Conservation (phyloP, 2,113 vertebrate species). For the Stigmatopora nigra region DNA sequence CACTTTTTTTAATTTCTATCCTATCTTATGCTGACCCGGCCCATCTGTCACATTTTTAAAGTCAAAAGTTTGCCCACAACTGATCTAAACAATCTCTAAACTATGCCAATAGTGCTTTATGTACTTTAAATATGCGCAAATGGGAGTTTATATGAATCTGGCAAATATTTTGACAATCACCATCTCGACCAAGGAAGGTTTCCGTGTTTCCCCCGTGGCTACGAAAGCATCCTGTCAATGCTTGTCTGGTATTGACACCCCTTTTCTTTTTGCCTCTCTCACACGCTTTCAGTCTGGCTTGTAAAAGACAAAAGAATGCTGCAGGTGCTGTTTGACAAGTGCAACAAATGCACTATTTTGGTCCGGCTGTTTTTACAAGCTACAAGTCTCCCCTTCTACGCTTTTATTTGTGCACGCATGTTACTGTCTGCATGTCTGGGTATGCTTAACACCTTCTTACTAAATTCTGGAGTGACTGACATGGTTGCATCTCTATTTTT, state of each 20-base stretch:
- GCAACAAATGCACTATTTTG: conserved; percentile 46
- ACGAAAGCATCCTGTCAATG: conserved; percentile 40
- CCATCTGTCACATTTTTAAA: too few relatives aligned
- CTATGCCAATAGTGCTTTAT: too few relatives aligned
- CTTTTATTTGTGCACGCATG: conserved; percentile 30
- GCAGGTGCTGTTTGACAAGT: conserved; percentile 61
- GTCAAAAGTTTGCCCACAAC: too few relatives aligned
- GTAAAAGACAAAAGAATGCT: conserved; percentile 39
- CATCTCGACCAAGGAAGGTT: conserved; percentile 26
- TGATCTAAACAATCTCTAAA: too few relatives aligned
- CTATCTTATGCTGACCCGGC: too few relatives aligned
- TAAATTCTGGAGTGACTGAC: conserved; percentile 4
- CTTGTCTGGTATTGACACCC: conserved; percentile 37
- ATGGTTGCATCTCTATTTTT: too few relatives aligned
- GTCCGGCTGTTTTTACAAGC: conserved; percentile 57
- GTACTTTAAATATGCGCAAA: neutral
- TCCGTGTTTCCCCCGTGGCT: conserved; percentile 12
- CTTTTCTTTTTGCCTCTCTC: neutral
- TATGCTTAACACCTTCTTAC: neutral
- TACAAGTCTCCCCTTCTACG: conserved; percentile 56
- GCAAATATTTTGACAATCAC: conserved; percentile 45
- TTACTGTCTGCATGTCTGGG: neutral
- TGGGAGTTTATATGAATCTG: neutral
- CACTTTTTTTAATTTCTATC: too few relatives aligned
- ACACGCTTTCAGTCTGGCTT: conserved; percentile 3